Percentiles rank a stretch among this genome's conserved stretches.
phyloP scores from a whole-genome alignment of 2,113 vertebrate species.

The Camelus bactrianus region DNA sequence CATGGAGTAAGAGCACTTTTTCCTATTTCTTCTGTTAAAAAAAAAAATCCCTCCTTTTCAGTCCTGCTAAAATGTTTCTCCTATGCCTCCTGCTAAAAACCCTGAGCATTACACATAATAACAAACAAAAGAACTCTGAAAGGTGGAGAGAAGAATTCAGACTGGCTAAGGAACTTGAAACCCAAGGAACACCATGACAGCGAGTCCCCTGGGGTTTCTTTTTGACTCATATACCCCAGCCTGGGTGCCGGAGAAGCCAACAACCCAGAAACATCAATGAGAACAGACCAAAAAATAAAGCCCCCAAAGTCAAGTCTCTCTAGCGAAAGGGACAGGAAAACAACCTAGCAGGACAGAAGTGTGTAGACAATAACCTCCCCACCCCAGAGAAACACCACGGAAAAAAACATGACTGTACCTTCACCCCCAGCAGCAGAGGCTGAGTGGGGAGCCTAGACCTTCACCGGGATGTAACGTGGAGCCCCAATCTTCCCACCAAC shows the following conservation, averaged over 20 bases:
- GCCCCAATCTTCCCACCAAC: background rate
- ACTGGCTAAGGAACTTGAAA: background rate
- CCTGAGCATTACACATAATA: background rate
- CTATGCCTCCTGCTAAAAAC: background rate
- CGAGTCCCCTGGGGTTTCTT: background rate
- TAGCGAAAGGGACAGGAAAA: background rate
- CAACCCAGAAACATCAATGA: background rate
- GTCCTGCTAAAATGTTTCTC: background rate
- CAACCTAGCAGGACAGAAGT: background rate
- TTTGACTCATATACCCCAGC: background rate
- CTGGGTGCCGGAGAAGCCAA: background rate
- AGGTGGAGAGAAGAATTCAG: background rate
- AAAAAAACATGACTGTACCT: background rate
- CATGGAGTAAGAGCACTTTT: background rate
- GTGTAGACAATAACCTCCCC: background rate
- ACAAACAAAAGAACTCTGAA: background rate
- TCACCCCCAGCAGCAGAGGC: background rate
- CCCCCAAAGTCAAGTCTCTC: background rate
- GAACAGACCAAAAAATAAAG: background rate
- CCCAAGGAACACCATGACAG: background rate
- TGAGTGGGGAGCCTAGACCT: background rate
- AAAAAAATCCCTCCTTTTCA: background rate
- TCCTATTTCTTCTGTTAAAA: background rate
- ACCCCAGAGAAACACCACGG: background rate
- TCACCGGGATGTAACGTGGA: background rate